A percentile compares a stretch with the other conserved stretches of the same genome.
These are phyloP conservation scores for Palythoa heliodiscus DNA, from an alignment of 92 coral and sea anemone species.

Conservation along the genomic window DNA sequence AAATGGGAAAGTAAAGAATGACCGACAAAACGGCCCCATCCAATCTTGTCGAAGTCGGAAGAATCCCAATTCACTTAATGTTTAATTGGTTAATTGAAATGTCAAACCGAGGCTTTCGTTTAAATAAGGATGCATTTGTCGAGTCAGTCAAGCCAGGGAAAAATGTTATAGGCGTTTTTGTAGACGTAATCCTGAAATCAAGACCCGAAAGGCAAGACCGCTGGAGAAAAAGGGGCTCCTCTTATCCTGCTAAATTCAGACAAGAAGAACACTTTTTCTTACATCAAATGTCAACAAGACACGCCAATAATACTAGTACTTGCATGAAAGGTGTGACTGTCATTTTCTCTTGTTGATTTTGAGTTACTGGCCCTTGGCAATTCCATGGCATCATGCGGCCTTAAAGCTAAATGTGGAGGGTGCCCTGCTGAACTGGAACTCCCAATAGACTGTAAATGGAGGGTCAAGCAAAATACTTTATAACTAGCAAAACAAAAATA, in stretches of 20 bases:
- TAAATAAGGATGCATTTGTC: conserved; percentile 40
- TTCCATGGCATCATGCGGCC: conserved; percentile 34
- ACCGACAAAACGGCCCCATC: background rate
- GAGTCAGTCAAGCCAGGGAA: conserved; percentile 44
- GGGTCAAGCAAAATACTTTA: conserved; percentile 3
- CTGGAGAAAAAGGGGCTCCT: conserved; percentile 39
- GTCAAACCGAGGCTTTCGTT: conserved; percentile 52
- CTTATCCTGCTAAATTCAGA: no score
- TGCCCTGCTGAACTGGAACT: conserved; percentile 46
- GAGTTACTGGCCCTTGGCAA: conserved; percentile 43
- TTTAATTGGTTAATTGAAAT: conserved; percentile 53
- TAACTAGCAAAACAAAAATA: conserved; percentile 7
- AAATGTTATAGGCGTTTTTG: conserved; percentile 53
- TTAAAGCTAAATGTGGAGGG: conserved; percentile 42
- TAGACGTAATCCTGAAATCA: conserved; percentile 59
- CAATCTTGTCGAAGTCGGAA: conserved; percentile 45
- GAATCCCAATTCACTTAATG: conserved; percentile 46
- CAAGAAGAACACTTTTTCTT: background rate
- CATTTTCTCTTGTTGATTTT: conserved; percentile 28
- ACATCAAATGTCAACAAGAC: background rate
- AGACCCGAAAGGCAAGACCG: conserved; percentile 50
- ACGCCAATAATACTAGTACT: no score
- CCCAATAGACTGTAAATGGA: conserved; percentile 36
- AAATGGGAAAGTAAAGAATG: conserved; percentile 40
- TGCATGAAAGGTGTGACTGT: conserved; percentile 18